Conservation (phyloP, 2,888 invertebrate genomes). For the Torymus auratus region DNA sequence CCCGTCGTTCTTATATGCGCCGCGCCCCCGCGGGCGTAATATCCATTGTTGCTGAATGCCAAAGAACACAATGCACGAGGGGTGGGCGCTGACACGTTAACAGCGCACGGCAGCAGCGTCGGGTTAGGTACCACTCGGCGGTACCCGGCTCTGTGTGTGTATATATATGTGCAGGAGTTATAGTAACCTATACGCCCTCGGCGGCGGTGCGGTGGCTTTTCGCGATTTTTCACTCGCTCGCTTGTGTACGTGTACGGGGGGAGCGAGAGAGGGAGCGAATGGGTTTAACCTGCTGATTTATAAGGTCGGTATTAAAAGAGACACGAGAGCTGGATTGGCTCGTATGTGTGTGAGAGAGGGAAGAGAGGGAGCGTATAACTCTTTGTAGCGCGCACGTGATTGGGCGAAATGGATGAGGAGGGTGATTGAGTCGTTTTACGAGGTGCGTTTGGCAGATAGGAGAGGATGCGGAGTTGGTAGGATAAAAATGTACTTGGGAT, state of each 20-base stretch:
- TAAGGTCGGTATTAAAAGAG: conserved; percentile 3
- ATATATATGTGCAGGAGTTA: no score
- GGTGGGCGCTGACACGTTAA: conserved; percentile 9
- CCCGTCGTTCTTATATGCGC: conserved; percentile 11
- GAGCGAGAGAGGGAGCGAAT: no score
- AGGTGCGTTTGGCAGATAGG: no score
- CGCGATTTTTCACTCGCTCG: conserved; percentile 28
- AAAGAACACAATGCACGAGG: conserved; percentile 35
- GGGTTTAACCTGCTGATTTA: conserved; percentile 17
- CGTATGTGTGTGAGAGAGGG: not conserved
- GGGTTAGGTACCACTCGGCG: conserved; percentile 33
- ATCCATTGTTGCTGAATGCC: conserved; percentile 48
- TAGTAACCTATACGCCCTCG: no score
- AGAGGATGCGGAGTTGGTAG: no score
- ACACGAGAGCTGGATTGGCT: not conserved
- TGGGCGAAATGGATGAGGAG: no score
- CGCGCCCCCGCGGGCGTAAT: not conserved
- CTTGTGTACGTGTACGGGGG: not conserved
- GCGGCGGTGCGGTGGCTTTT: conserved; percentile 4
- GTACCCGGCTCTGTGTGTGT: conserved; percentile 1
- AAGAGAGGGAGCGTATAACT: not conserved
- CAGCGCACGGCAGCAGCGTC: not conserved
- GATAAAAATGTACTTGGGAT: no score
- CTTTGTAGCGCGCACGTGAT: no score
- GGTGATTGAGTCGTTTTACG: no score